A percentile compares a stretch with the other conserved stretches of the same genome.
Evolutionary conservation across 2,113 vertebrate genomes (phyloP).

Genomic region (Colinus virginianus): DNA sequence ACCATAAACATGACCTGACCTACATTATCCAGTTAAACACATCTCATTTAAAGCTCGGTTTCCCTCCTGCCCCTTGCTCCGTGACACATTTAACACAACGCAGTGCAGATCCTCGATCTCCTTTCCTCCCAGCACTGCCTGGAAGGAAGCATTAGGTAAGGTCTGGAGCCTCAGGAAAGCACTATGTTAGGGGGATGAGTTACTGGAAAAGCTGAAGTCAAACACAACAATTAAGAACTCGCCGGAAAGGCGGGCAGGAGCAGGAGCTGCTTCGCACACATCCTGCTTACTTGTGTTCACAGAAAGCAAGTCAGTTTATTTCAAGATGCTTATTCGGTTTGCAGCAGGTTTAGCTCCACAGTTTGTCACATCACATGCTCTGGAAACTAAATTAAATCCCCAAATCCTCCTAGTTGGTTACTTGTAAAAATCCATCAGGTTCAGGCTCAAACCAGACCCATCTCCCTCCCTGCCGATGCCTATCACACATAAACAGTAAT

Average conservation of each 20-base stretch:
- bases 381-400: conserved; percentile 48
- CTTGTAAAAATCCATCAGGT: conserved; percentile 69
- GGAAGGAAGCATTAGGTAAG: background rate
- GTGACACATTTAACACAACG: background rate
- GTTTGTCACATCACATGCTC: conserved; percentile 68
- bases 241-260: background rate
- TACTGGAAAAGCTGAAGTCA: background rate
- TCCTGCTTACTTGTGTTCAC: background rate
- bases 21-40: background rate
- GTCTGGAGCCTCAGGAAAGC: background rate
- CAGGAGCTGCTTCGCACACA: background rate
- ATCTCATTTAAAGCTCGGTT: background rate
- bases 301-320: conserved; percentile 69
- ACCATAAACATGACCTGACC: conserved; percentile 27
- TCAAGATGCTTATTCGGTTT: conserved; percentile 68
- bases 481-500: conserved; percentile 74
- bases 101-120: background rate
- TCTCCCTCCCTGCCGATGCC: conserved; percentile 56
- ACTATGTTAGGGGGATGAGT: accelerated
- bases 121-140: background rate
- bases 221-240: background rate
- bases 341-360: conserved; percentile 18
- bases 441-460: conserved; percentile 52
- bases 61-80: background rate
- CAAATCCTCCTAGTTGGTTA: conserved; percentile 61